Evolutionary conservation across 2,888 invertebrate species (phyloP).

Genomic region (Dexiosoma caninum): DNA sequence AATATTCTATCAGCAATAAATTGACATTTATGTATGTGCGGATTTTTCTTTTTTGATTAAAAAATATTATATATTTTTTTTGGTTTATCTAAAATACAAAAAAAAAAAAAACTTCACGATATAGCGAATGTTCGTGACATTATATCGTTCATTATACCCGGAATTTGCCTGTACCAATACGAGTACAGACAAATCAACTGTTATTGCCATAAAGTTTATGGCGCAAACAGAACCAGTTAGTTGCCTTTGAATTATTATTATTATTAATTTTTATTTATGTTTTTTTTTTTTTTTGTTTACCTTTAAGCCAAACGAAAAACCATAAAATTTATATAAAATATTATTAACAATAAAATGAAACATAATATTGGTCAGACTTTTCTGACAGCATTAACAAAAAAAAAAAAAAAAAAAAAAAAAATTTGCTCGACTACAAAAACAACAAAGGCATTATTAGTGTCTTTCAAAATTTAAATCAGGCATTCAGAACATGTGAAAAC

Average conservation of each 20-base stretch:
- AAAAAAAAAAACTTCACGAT: too few relatives aligned
- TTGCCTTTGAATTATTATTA: not conserved
- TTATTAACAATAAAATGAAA: not conserved
- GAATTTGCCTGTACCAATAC: too few relatives aligned
- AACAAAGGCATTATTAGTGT: slow-evolving; percentile 27
- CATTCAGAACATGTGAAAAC: slow-evolving; percentile 42
- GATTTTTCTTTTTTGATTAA: too few relatives aligned
- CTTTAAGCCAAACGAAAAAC: slow-evolving; percentile 1
- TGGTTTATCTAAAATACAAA: too few relatives aligned
- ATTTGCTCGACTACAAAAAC: not conserved
- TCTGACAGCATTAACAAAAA: slow-evolving; percentile 23
- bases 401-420: slow-evolving; percentile 30
- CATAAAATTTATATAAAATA: slow-evolving; percentile 7
- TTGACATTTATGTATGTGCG: too few relatives aligned
- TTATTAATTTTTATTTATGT: too few relatives aligned
- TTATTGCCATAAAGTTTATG: not conserved
- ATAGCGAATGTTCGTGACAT: too few relatives aligned
- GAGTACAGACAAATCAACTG: not conserved
- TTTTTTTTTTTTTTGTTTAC: too few relatives aligned
- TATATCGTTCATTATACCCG: too few relatives aligned
- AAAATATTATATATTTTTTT: too few relatives aligned
- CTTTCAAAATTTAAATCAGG: slow-evolving; percentile 27
- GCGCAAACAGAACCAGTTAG: not conserved
- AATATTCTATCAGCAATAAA: too few relatives aligned
- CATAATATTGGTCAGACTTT: slow-evolving; percentile 17